A percentile compares a stretch with the other conserved stretches of the same genome.
phyloP scores from a whole-genome alignment of 92 coral and sea anemone species.

The Parazoanthus atlanticus region DNA sequence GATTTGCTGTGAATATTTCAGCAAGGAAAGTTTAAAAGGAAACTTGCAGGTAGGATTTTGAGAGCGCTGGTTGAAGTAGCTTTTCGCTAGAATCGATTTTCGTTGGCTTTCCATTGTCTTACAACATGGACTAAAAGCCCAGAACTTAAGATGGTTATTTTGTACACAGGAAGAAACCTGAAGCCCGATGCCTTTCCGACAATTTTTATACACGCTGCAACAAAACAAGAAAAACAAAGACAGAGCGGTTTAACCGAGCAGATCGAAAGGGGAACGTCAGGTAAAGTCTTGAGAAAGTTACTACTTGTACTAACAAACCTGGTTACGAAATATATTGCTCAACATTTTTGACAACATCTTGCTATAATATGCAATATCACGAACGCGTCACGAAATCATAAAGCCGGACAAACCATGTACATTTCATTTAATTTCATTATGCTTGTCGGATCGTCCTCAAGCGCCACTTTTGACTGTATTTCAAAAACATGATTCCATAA shows the following conservation, averaged over 20 bases:
- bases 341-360: neutral
- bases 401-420: neutral
- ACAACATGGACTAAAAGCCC: slow-evolving; percentile 13
- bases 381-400: slow-evolving; percentile 14
- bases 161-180: slow-evolving; percentile 6
- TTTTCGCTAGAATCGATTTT: slow-evolving; percentile 6
- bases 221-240: neutral
- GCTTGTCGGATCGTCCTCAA: slow-evolving; percentile 24
- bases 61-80: neutral
- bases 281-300: slow-evolving; percentile 15
- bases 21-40: too few relatives aligned
- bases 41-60: too few relatives aligned
- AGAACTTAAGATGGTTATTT: slow-evolving; percentile 3
- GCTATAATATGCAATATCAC: neutral
- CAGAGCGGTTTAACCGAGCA: slow-evolving; percentile 1
- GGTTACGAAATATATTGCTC: slow-evolving; percentile 4
- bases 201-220: slow-evolving; percentile 9
- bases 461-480: neutral
- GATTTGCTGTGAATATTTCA: too few relatives aligned
- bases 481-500: neutral
- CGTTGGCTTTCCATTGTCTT: slow-evolving; percentile 19
- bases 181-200: slow-evolving; percentile 13
- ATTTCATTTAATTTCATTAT: slow-evolving; percentile 13
- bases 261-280: slow-evolving; percentile 23
- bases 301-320: slow-evolving; percentile 6